Percentiles rank a stretch among this genome's conserved stretches.
Evolutionary conservation across 1,140 invertebrate genomes (phyloP).

Genomic region (Drosophila truncata): DNA sequence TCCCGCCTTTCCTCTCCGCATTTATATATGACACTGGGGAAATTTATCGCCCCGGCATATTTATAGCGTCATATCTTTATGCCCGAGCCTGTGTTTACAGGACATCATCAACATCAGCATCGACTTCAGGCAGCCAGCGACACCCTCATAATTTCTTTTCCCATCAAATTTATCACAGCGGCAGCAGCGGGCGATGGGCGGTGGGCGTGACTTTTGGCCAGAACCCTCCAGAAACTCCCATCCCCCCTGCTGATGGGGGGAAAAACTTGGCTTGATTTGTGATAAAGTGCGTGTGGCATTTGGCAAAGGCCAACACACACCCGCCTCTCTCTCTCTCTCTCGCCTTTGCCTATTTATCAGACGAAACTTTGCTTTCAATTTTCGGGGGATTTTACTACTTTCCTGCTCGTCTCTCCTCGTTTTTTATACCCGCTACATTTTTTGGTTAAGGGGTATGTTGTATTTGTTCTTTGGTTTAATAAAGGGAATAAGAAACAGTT

Average conservation of each 20-base stretch:
- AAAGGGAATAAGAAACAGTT: background rate
- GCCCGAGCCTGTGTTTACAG: constrained; percentile 66
- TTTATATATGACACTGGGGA: constrained; percentile 39
- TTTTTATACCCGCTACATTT: background rate
- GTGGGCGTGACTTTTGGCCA: constrained; percentile 70
- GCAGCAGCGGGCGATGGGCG: constrained; percentile 46
- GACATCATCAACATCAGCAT: constrained; percentile 69
- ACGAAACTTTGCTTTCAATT: constrained; percentile 79
- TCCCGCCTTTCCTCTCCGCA: background rate
- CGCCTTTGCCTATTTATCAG: constrained; percentile 67
- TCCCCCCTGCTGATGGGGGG: constrained; percentile 2
- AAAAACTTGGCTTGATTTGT: constrained; percentile 79
- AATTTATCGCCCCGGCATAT: constrained; percentile 79
- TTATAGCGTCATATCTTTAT: constrained; percentile 78
- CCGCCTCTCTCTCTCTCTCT: background rate
- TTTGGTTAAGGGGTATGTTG: constrained; percentile 10
- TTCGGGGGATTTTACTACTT: constrained; percentile 64
- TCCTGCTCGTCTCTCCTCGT: constrained; percentile 7
- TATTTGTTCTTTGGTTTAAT: background rate
- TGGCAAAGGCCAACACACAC: constrained; percentile 46
- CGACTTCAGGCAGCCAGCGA: constrained; percentile 32
- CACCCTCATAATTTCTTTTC: constrained; percentile 79
- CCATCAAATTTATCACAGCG: constrained; percentile 80
- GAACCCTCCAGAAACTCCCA: constrained; percentile 5
- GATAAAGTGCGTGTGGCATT: constrained; percentile 79